phyloP scores from a whole-genome alignment of 2,113 vertebrate genomes.

The Prunella himalayana region DNA sequence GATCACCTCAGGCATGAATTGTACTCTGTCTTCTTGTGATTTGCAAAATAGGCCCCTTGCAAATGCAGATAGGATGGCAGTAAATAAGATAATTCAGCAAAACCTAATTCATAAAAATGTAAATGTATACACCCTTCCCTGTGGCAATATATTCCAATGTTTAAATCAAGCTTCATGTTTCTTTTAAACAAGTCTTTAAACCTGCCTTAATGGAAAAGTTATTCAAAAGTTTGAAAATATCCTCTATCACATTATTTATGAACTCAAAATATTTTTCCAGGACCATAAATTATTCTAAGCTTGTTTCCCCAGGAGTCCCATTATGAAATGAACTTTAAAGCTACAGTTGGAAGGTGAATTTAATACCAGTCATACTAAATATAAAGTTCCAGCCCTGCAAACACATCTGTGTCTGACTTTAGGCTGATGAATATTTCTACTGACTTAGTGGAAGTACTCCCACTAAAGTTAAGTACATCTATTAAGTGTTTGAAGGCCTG shows the following conservation, averaged over 20 bases:
- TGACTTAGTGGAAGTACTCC: conserved; percentile 9
- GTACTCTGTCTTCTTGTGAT: background rate
- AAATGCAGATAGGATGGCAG: background rate
- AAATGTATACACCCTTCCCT: conserved; percentile 2
- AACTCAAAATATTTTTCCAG: conserved; percentile 55
- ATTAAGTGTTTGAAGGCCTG: conserved; percentile 30
- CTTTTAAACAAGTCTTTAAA: conserved; percentile 47
- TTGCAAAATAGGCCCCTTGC: background rate
- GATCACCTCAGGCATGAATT: background rate
- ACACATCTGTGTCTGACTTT: conserved; percentile 3
- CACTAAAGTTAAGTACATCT: conserved; percentile 11
- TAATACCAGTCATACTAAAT: conserved; percentile 25
- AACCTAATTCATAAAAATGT: conserved; percentile 30
- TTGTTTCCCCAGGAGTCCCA: conserved; percentile 20
- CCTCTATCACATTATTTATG: conserved; percentile 45
- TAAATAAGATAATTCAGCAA: conserved; percentile 36
- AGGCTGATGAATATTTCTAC: background rate
- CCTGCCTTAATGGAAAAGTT: conserved; percentile 47
- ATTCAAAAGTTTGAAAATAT: conserved; percentile 56
- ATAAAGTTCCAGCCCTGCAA: conserved; percentile 12
- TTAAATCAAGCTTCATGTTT: conserved; percentile 47
- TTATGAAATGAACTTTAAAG: conserved; percentile 32
- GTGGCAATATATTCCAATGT: conserved; percentile 20
- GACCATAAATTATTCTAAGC: conserved; percentile 43
- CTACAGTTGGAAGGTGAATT: conserved; percentile 35